Conservation (phyloP, 1,140 invertebrate genomes). For the Chionoecetes opilio region DNA sequence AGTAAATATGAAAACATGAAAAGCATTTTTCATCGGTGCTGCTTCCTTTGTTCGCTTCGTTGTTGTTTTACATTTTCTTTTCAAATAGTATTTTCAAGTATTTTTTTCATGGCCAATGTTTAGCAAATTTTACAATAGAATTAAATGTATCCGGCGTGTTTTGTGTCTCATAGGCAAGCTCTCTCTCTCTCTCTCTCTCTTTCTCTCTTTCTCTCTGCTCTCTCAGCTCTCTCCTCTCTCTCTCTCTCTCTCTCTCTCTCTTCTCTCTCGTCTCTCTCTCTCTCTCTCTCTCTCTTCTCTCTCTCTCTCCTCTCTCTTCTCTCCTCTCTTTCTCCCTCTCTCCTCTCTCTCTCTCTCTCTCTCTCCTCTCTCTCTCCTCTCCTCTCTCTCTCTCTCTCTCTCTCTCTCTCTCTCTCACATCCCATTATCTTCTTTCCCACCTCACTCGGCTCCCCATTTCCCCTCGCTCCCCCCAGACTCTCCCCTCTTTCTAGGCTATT, state of each 20-base stretch:
- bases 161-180: too few species aligned
- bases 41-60: neutral
- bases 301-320: neutral
- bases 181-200: neutral
- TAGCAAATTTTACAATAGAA: neutral
- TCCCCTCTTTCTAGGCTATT: conserved; percentile 6
- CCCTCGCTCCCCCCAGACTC: neutral
- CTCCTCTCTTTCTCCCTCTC: neutral
- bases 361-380: too few species aligned
- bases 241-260: conserved; percentile 27
- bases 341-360: neutral
- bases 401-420: neutral
- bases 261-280: neutral
- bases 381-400: neutral
- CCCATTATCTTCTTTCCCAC: neutral
- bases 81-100: neutral
- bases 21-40: neutral
- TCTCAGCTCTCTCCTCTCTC: conserved; percentile 15
- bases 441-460: neutral
- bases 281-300: neutral
- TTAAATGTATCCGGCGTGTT: neutral
- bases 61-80: neutral
- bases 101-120: neutral
- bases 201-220: neutral
- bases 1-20: neutral